Evolutionary conservation across 2,888 invertebrate species (phyloP).

Genomic region (Blastobasis lacticolella): DNA sequence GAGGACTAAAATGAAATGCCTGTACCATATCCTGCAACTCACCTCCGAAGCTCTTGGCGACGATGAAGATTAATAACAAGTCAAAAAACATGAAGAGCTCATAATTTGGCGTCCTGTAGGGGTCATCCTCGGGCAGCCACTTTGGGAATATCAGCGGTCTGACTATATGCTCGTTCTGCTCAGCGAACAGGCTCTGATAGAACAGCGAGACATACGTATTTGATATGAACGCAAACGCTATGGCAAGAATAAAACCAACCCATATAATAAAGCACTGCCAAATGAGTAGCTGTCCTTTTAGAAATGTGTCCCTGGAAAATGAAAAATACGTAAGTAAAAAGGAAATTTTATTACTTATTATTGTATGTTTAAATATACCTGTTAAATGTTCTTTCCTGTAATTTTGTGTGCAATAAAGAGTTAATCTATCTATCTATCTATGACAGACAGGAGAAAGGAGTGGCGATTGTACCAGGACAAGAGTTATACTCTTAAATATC

Average conservation of each 20-base stretch:
- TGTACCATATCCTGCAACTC: constrained; percentile 11
- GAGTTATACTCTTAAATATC: no score
- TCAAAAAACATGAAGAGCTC: constrained; percentile 38
- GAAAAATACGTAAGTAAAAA: no score
- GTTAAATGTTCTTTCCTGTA: no score
- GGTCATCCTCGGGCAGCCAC: constrained; percentile 49
- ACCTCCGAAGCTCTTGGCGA: constrained; percentile 39
- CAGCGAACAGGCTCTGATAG: constrained; percentile 36
- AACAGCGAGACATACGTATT: constrained; percentile 26
- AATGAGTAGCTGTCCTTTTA: constrained; percentile 41
- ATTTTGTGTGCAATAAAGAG: no score
- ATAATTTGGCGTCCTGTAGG: constrained; percentile 46
- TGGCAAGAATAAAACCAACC: constrained; percentile 22
- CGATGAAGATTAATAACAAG: constrained; percentile 12
- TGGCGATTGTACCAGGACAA: no score
- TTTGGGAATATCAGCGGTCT: constrained; percentile 45
- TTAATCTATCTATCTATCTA: no score
- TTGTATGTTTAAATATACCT: no score
- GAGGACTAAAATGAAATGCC: no score
- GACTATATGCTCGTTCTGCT: constrained; percentile 30
- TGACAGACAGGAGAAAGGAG: no score
- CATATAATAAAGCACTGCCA: constrained; percentile 41
- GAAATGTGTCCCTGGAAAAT: constrained; percentile 36
- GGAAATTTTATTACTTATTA: no score
- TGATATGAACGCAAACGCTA: constrained; percentile 21